Conservation (phyloP, 2,888 invertebrate species). For the Chouioia cunea region DNA sequence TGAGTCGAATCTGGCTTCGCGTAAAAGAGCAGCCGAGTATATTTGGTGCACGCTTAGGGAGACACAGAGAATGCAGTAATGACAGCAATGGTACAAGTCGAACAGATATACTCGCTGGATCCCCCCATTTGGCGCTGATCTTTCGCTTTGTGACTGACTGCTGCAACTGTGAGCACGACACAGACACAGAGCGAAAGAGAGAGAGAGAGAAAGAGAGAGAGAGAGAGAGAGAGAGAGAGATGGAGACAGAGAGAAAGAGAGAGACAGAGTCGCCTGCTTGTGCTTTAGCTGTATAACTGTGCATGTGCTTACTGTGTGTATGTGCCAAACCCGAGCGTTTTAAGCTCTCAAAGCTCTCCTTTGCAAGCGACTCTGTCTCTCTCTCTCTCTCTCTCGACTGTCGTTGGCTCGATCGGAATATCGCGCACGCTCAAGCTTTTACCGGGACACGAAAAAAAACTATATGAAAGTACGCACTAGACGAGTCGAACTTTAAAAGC, state of each 20-base stretch:
- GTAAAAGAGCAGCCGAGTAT: conserved; percentile 49
- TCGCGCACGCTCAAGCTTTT: conserved; percentile 42
- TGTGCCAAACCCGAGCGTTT: conserved; percentile 53
- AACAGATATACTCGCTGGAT: conserved; percentile 56
- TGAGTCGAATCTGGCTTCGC: conserved; percentile 51
- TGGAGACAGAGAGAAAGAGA: conserved; percentile 20
- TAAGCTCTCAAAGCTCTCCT: conserved; percentile 59
- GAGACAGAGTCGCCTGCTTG: conserved; percentile 10
- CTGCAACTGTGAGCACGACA: conserved; percentile 48
- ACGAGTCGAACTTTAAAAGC: conserved; percentile 47
- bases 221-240: conserved; percentile 8
- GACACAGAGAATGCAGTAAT: conserved; percentile 61
- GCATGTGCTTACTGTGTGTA: conserved; percentile 3
- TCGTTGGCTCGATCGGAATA: conserved; percentile 51
- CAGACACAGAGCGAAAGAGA: conserved; percentile 19
- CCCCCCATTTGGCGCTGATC: conserved; percentile 57
- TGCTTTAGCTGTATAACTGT: conserved; percentile 10
- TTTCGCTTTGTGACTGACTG: conserved; percentile 58
- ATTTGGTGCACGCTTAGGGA: conserved; percentile 58
- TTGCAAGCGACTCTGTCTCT: conserved; percentile 42
- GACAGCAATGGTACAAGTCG: conserved; percentile 60
- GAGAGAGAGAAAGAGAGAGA: conserved; percentile 20
- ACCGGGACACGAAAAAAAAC: conserved; percentile 38
- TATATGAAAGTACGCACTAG: conserved; percentile 36
- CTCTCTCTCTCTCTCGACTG: conserved; percentile 24